Evolutionary conservation across 2,888 invertebrate species (phyloP), one percentile per base, ranked within the genome.

Genomic region (Trilocha varians): DNA sequence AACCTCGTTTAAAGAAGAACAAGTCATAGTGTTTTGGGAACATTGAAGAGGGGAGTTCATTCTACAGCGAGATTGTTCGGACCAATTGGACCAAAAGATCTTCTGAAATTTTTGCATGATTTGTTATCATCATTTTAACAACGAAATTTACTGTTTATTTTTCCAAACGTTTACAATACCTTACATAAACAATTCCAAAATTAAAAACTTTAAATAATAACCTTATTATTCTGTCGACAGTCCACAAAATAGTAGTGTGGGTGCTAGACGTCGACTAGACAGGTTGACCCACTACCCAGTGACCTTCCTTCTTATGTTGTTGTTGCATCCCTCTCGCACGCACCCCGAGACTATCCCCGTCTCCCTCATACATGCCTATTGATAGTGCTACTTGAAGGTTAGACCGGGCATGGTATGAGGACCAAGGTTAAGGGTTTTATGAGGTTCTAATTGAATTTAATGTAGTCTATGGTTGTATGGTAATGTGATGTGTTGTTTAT

Each of bases 301-400:
- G 80, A 80, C 83, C 82, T 85, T 82, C 80, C 68, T 78, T 82
- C 84, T 84, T 83, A 79, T 83, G 84, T 83, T 84, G 62, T 80
- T 70, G 60, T 58, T 53, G 61, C 58, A 47, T 74, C 80, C 55
- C 74, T 34, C 56, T 80, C 70, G 14, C 60, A 41, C 73, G 32
- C 40, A 32, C 42, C 39, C 48, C 46, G 47, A 56, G 55, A 52
- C 50, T 56, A 32, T 44, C 13, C 34, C 51, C 47, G 43, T 73
- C 68, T 49, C 62, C 39, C 49, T 78, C 78, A 53, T 72, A 59
- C 71, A 66, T 70, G 62, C 63, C 76, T 79, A 77, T 70, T 70
- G 73, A 75, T 79, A 79, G 78, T 68, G 72, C 62, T 59, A 56
- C 48, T 58, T 60, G 53, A 57, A 52, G 53, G 62, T 61, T 66